A percentile compares a stretch with the other conserved stretches of the same genome.
Evolutionary conservation across 2,888 invertebrate genomes (phyloP).

Genomic region (Cepaea hortensis): DNA sequence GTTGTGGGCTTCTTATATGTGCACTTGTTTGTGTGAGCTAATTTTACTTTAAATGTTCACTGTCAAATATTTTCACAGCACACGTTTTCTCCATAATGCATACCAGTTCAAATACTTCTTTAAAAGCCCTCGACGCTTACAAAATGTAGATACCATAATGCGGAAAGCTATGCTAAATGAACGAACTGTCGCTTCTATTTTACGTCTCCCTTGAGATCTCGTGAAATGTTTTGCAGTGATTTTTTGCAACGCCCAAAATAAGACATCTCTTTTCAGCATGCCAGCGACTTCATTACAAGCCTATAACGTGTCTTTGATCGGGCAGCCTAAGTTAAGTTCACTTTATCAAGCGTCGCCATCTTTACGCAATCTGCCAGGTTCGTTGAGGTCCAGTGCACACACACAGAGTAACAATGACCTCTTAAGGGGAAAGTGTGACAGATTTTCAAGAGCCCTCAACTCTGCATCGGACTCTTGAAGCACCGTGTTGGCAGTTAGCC

Average conservation of each 20-base stretch:
- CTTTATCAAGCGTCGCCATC: constrained; percentile 44
- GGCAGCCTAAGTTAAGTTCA: constrained; percentile 26
- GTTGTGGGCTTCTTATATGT: no score
- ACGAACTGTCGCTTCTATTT: not conserved
- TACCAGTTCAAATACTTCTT: no score
- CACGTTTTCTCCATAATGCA: no score
- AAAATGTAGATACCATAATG: not conserved
- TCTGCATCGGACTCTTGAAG: constrained; percentile 23
- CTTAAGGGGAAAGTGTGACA: constrained; percentile 10
- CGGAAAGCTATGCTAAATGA: not conserved
- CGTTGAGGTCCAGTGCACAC: constrained; percentile 22
- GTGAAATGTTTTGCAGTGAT: constrained; percentile 8
- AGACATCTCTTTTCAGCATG: constrained; percentile 23
- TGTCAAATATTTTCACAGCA: no score
- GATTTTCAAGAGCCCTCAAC: constrained; percentile 38
- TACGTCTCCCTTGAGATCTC: not conserved
- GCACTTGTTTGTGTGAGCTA: no score
- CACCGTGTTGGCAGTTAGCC: constrained; percentile 3
- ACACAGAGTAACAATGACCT: constrained; percentile 32
- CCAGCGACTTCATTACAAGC: constrained; percentile 40
- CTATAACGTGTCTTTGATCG: constrained; percentile 40
- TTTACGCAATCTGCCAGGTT: constrained; percentile 47
- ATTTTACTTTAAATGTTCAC: no score
- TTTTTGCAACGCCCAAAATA: constrained; percentile 14
- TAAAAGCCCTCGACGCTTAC: no score